Evolutionary conservation across 2,888 invertebrate species (phyloP).

Genomic region (Glyphotaelius pellucidus): DNA sequence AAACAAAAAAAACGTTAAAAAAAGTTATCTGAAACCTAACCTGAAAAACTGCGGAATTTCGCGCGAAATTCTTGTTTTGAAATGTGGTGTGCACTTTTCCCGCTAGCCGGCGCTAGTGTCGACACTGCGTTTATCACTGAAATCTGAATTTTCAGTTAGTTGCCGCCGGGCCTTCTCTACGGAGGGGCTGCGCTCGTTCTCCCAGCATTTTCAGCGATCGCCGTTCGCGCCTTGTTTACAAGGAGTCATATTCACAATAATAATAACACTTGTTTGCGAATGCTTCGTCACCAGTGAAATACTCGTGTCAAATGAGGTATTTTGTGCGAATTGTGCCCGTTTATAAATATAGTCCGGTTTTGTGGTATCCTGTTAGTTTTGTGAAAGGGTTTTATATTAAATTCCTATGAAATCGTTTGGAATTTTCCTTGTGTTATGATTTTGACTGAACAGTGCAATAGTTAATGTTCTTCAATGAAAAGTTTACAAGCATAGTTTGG

Average conservation of each 20-base stretch:
- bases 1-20: not conserved
- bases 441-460: not conserved
- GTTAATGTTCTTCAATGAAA: not conserved
- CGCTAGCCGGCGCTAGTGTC: conserved; percentile 21
- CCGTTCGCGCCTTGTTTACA: conserved; percentile 41
- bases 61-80: conserved; percentile 13
- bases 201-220: not conserved
- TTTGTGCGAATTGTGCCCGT: not conserved
- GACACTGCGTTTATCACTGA: not conserved
- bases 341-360: conserved; percentile 16
- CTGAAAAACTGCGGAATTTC: not conserved
- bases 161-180: conserved; percentile 16
- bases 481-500: not conserved
- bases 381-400: conserved; percentile 8
- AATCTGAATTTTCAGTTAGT: not conserved
- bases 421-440: not conserved
- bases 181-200: conserved; percentile 2
- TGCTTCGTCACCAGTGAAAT: not conserved
- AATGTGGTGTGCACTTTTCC: conserved; percentile 14
- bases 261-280: not conserved
- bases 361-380: conserved; percentile 16
- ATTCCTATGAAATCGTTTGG: not conserved
- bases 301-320: not conserved
- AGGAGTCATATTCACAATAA: not conserved
- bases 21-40: not conserved